A percentile compares a stretch with the other conserved stretches of the same genome.
Evolutionary conservation across 2,888 invertebrate species (phyloP).

Genomic region (Zaprionus lineosus): DNA sequence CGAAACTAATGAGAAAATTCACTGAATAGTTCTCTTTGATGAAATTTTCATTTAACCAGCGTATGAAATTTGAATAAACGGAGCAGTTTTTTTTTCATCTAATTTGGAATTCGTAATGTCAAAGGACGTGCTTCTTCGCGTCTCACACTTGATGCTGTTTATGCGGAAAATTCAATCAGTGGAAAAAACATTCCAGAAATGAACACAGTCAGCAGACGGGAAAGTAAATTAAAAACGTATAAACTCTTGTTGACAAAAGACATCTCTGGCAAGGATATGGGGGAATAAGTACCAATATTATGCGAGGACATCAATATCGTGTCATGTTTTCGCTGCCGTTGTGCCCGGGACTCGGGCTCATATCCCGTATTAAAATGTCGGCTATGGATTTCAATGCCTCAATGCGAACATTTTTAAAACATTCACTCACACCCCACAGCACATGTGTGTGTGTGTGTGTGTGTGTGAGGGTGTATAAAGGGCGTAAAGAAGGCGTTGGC

Average conservation of each 20-base stretch:
- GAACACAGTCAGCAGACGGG: conserved; percentile 8
- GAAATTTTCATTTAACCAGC: too few relatives aligned
- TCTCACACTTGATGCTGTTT: too few relatives aligned
- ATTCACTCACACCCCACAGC: conserved; percentile 3
- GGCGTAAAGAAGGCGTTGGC: not conserved
- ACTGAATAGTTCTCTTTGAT: too few relatives aligned
- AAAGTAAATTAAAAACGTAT: conserved; percentile 34
- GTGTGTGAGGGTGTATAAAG: not conserved
- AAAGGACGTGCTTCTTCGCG: too few relatives aligned
- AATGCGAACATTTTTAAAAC: conserved; percentile 10
- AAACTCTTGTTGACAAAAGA: conserved; percentile 26
- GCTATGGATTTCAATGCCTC: conserved; percentile 28
- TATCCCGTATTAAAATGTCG: conserved; percentile 47
- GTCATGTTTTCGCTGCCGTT: conserved; percentile 41
- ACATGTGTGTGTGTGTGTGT: not conserved
- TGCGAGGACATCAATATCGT: conserved; percentile 27
- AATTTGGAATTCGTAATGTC: too few relatives aligned
- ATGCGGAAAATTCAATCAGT: conserved; percentile 6
- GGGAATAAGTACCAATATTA: conserved; percentile 10
- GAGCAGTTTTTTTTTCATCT: too few relatives aligned
- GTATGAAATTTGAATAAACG: too few relatives aligned
- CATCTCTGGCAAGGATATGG: not conserved
- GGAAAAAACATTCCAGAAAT: not conserved
- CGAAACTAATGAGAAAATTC: too few relatives aligned
- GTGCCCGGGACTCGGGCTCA: conserved; percentile 41